Conservation (phyloP, 2,113 vertebrate species). For the Etheostoma spectabile region DNA sequence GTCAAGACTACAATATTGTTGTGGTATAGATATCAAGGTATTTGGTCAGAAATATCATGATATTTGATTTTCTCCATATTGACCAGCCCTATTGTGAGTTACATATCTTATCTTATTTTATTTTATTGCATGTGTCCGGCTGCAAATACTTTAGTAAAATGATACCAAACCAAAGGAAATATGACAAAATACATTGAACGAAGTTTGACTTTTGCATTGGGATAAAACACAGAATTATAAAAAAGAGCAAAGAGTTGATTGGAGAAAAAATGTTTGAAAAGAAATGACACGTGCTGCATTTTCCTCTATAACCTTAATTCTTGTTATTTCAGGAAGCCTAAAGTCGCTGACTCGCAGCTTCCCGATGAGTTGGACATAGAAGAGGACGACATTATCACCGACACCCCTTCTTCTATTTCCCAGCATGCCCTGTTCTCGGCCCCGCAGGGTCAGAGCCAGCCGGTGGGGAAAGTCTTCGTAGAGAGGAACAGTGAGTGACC, state of each 20-base stretch:
- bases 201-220: not conserved
- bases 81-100: too few species aligned
- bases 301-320: not conserved
- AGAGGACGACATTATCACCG: conserved; percentile 92
- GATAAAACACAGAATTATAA: not conserved
- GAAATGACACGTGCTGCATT: not conserved
- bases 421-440: conserved; percentile 89
- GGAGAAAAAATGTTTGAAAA: too few species aligned
- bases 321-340: conserved; percentile 83
- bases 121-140: too few species aligned
- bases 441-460: conserved; percentile 90
- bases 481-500: conserved; percentile 92
- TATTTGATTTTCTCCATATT: too few species aligned
- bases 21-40: too few species aligned
- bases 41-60: too few species aligned
- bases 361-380: conserved; percentile 89
- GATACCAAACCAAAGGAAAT: too few species aligned
- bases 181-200: not conserved
- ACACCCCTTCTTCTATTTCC: conserved; percentile 77
- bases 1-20: too few species aligned
- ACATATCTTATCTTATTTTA: too few species aligned
- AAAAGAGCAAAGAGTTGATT: not conserved
- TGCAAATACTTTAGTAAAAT: too few species aligned
- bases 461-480: conserved; percentile 93
- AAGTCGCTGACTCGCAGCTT: conserved; percentile 79